A percentile compares a stretch with the other conserved stretches of the same genome.
Conservation (phyloP, 2,797 vertebrate genomes). For the Neosalanx taihuensis region DNA sequence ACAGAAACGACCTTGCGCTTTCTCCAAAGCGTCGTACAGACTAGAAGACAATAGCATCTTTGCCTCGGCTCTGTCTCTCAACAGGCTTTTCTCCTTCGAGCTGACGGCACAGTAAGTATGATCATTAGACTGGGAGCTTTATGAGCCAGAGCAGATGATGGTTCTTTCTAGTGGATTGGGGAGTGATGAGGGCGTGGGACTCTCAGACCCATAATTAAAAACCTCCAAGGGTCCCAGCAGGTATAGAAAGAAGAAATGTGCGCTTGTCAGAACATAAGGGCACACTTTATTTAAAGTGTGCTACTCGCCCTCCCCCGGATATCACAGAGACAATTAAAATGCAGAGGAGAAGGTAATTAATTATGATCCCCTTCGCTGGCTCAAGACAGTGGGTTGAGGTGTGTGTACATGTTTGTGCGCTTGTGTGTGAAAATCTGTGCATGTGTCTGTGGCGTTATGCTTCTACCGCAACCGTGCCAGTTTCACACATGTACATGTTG, state of each 20-base stretch:
- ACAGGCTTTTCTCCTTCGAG: constrained; percentile 6
- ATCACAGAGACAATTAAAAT: constrained; percentile 30
- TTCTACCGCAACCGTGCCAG: background rate
- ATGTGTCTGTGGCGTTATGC: background rate
- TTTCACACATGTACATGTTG: background rate
- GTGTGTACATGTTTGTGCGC: background rate
- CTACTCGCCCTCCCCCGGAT: constrained; percentile 11
- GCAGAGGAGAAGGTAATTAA: constrained; percentile 32
- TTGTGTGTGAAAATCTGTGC: background rate
- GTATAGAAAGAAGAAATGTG: constrained; percentile 16
- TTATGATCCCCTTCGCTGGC: constrained; percentile 12
- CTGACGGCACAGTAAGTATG: constrained; percentile 15
- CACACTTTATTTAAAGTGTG: constrained; percentile 25
- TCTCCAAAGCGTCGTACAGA: background rate
- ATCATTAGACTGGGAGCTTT: constrained; percentile 25
- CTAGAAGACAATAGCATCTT: background rate
- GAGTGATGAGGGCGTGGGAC: background rate
- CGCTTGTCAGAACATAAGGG: constrained; percentile 25
- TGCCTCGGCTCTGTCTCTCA: background rate
- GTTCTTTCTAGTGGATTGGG: constrained; percentile 4
- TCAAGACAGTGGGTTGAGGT: constrained; percentile 10
- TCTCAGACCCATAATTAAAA: constrained; percentile 29
- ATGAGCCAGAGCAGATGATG: constrained; percentile 19
- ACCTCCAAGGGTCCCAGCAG: constrained; percentile 22
- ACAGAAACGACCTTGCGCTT: too few species aligned